Conservation (phyloP, 64 coral and sea anemone species). For the Orbicella faveolata region DNA sequence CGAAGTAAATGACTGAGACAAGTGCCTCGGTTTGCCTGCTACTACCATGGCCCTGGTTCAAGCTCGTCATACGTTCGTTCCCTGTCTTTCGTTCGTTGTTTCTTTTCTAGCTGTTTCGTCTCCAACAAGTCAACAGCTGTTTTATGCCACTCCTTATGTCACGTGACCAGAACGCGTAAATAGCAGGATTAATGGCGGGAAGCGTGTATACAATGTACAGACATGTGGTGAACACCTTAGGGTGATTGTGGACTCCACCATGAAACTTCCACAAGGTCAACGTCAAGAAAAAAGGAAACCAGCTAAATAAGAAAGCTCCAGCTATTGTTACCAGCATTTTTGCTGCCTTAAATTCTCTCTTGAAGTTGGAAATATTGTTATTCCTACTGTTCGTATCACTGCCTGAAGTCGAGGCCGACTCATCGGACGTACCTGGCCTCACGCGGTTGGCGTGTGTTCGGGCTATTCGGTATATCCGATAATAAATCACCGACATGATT, state of each 20-base stretch:
- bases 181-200: conserved; percentile 51
- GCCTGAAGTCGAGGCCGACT: neutral
- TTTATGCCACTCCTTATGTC: conserved; percentile 40
- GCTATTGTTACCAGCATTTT: conserved; percentile 70
- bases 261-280: conserved; percentile 60
- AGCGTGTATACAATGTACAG: conserved; percentile 58
- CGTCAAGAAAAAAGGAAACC: conserved; percentile 65
- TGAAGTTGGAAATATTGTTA: conserved; percentile 21
- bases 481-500: conserved; percentile 56
- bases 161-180: conserved; percentile 62
- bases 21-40: no score
- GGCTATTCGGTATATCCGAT: conserved; percentile 46
- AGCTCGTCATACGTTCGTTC: no score
- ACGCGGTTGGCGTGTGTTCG: conserved; percentile 45
- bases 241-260: neutral
- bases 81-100: no score
- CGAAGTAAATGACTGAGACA: no score
- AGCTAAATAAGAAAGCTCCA: conserved; percentile 52
- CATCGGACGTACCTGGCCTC: neutral
- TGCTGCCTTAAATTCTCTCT: conserved; percentile 55
- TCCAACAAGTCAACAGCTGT: conserved; percentile 38
- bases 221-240: conserved; percentile 45
- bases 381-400: neutral
- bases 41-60: no score
- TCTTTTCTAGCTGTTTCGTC: neutral